These are phyloP conservation scores for Recurvirostra avosetta DNA, from an alignment of 2,113 vertebrate species.

Conservation along the genomic window DNA sequence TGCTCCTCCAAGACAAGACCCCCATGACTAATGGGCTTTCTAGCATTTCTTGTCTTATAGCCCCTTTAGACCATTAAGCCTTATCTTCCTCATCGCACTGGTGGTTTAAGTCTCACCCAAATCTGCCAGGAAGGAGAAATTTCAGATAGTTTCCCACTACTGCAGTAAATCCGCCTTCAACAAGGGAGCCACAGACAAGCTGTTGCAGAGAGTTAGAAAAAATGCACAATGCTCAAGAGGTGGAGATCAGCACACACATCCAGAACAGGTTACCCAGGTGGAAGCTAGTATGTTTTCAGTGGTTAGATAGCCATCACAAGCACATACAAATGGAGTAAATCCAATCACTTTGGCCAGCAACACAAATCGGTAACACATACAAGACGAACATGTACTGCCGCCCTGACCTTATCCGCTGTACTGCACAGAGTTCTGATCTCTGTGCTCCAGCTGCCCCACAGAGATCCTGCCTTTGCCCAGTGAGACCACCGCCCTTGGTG, in stretches of 20 bases:
- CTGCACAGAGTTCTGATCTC: not conserved
- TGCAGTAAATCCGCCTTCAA: not conserved
- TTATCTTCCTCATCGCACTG: not conserved
- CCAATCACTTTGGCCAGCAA: accelerated
- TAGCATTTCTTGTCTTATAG: not conserved
- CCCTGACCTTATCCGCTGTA: not conserved
- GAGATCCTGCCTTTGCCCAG: not conserved
- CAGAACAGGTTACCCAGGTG: accelerated
- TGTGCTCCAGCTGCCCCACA: not conserved
- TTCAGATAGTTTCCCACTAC: not conserved
- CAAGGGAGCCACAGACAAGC: not conserved
- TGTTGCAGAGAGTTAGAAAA: not conserved
- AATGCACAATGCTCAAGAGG: accelerated
- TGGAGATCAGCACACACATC: too few relatives aligned
- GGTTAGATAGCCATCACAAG: not conserved
- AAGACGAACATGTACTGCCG: accelerated
- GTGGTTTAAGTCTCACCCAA: not conserved
- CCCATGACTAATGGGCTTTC: not conserved
- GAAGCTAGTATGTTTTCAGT: not conserved
- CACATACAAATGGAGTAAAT: too few relatives aligned
- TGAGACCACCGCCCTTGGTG: accelerated
- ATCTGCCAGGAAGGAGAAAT: not conserved
- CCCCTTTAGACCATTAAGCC: not conserved
- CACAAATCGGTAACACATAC: too few relatives aligned
- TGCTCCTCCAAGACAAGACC: not conserved